phyloP scores from a whole-genome alignment of 2,888 invertebrate genomes.

The Eupithecia subfuscata region DNA sequence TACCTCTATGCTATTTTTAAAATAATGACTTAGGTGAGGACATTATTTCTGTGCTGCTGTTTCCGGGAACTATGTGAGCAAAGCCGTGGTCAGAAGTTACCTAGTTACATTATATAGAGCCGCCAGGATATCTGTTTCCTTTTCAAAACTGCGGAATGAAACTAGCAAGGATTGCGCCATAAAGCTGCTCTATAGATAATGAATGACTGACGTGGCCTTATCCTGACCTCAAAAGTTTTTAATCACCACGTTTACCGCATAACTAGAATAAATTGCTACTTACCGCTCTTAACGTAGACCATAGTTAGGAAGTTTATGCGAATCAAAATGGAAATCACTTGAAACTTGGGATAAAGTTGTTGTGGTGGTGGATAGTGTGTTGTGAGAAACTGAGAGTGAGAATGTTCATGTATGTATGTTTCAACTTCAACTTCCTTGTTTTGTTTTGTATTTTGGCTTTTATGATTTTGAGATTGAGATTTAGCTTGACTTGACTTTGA shows the following conservation, averaged over 20 bases:
- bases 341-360: background rate
- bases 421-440: too few species aligned
- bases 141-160: background rate
- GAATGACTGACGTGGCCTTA: slow-evolving; percentile 59
- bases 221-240: background rate
- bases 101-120: background rate
- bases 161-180: background rate
- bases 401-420: too few species aligned
- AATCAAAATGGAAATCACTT: background rate
- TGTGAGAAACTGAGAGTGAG: too few species aligned
- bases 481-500: too few species aligned
- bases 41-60: background rate
- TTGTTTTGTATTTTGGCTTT: too few species aligned
- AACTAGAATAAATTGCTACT: background rate
- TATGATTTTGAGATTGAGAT: too few species aligned
- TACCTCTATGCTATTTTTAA: too few species aligned
- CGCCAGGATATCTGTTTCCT: background rate
- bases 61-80: background rate
- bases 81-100: background rate
- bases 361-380: too few species aligned
- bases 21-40: too few species aligned
- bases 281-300: slow-evolving; percentile 68
- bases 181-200: too few species aligned
- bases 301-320: slow-evolving; percentile 38
- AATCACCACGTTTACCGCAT: background rate